These are phyloP conservation scores for Oegoconia quadripuncta DNA, from an alignment of 2,888 invertebrate genomes.

Conservation along the genomic window DNA sequence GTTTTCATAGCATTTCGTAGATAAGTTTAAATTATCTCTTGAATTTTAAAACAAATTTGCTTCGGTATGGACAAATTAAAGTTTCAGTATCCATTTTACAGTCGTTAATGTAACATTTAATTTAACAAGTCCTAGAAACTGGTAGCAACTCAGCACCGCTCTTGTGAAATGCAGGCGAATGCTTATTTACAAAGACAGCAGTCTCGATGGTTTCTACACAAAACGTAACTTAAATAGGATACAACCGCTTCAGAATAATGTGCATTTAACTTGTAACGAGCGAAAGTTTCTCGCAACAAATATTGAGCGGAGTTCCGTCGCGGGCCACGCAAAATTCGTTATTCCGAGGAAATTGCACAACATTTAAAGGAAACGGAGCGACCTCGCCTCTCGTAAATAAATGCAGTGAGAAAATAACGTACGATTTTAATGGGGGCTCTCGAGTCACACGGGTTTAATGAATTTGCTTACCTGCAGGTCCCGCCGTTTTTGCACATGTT, in stretches of 20 bases:
- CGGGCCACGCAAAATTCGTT: conserved; percentile 43
- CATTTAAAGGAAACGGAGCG: conserved; percentile 32
- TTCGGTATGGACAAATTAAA: no score
- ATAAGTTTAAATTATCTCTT: no score
- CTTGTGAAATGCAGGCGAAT: not conserved
- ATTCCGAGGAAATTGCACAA: conserved; percentile 45
- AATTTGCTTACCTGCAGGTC: conserved; percentile 85
- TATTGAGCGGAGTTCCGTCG: conserved; percentile 38
- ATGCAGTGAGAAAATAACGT: conserved; percentile 19
- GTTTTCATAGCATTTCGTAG: no score
- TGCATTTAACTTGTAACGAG: conserved; percentile 48
- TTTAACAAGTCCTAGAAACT: not conserved
- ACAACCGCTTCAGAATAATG: conserved; percentile 34
- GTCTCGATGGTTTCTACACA: conserved; percentile 18
- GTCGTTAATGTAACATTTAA: not conserved
- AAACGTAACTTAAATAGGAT: conserved; percentile 30
- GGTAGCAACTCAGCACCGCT: not conserved
- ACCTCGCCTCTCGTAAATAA: conserved; percentile 21
- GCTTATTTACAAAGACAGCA: conserved; percentile 19
- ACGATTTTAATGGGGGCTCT: conserved; percentile 4
- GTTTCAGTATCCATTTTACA: no score
- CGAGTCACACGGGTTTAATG: conserved; percentile 2
- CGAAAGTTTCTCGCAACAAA: conserved; percentile 39
- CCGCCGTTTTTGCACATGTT: conserved; percentile 89
- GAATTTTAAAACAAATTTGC: no score